phyloP scores from a whole-genome alignment of 2,113 vertebrate genomes.

The Phalacrocorax pelagicus region DNA sequence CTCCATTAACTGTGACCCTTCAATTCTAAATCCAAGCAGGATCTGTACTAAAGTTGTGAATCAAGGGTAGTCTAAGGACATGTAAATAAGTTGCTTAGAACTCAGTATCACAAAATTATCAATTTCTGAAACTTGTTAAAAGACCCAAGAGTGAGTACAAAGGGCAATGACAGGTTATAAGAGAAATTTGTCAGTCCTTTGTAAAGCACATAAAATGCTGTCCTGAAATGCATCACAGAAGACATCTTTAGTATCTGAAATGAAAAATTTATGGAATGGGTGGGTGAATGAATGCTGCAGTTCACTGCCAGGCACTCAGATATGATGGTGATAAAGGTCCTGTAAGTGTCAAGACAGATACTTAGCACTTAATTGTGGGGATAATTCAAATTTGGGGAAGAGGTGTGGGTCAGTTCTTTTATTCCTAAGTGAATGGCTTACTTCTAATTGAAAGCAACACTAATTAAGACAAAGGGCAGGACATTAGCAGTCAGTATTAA shows the following conservation, averaged over 20 bases:
- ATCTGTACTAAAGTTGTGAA: background rate
- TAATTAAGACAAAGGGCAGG: conserved; percentile 46
- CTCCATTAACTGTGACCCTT: background rate
- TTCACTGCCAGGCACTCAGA: background rate
- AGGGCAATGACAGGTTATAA: background rate
- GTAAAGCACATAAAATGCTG: background rate
- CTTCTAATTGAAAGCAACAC: conserved; percentile 53
- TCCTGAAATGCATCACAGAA: conserved; percentile 43
- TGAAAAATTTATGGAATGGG: conserved; percentile 47
- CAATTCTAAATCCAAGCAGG: background rate
- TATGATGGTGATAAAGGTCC: conserved; percentile 19
- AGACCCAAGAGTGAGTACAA: background rate
- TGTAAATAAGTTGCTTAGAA: background rate
- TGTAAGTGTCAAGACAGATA: conserved; percentile 19
- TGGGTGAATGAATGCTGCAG: conserved; percentile 22
- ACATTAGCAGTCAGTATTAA: conserved; percentile 17
- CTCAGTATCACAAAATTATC: background rate
- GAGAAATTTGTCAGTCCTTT: conserved; percentile 11
- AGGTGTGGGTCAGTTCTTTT: conserved; percentile 24
- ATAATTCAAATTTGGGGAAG: conserved; percentile 49
- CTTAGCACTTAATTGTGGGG: conserved; percentile 30
- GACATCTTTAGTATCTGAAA: conserved; percentile 44
- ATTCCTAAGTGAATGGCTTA: conserved; percentile 4
- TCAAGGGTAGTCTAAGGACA: background rate
- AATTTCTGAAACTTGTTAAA: background rate